These are phyloP conservation scores for Ceyx melanurus DNA, from an alignment of 2,113 vertebrate genomes.

Conservation along the genomic window DNA sequence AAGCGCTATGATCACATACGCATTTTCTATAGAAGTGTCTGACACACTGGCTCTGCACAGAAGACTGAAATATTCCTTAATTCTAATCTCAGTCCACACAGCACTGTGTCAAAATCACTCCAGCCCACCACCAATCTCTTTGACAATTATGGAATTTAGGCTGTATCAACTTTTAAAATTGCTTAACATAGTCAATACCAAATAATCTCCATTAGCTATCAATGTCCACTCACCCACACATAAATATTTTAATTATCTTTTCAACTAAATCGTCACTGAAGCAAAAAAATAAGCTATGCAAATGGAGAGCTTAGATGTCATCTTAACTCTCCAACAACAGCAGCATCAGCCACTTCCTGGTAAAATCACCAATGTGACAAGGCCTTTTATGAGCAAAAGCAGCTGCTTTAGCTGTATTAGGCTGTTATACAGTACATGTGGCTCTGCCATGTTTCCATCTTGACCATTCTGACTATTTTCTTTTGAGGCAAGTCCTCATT, in stretches of 20 bases:
- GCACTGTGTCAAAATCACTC: neutral
- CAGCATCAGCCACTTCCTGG: neutral
- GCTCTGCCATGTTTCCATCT: neutral
- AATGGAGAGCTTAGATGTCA: neutral
- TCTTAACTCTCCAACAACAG: neutral
- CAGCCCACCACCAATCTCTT: neutral
- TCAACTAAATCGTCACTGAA: fast-evolving
- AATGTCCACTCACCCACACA: neutral
- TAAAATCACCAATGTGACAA: neutral
- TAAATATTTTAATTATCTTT: neutral
- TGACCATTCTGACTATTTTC: neutral
- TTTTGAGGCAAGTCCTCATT: neutral
- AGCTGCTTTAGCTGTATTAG: neutral
- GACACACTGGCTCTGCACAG: neutral
- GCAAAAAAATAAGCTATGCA: neutral
- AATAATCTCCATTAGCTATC: neutral
- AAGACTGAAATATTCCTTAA: neutral
- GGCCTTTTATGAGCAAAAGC: neutral
- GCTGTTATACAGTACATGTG: neutral
- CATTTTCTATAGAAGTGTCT: neutral
- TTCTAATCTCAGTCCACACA: neutral
- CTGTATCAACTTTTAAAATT: neutral
- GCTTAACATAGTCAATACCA: neutral
- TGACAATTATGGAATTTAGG: neutral
- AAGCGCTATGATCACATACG: neutral